Conservation (phyloP, 2,888 invertebrate genomes). For the Acrocera orbiculus region DNA sequence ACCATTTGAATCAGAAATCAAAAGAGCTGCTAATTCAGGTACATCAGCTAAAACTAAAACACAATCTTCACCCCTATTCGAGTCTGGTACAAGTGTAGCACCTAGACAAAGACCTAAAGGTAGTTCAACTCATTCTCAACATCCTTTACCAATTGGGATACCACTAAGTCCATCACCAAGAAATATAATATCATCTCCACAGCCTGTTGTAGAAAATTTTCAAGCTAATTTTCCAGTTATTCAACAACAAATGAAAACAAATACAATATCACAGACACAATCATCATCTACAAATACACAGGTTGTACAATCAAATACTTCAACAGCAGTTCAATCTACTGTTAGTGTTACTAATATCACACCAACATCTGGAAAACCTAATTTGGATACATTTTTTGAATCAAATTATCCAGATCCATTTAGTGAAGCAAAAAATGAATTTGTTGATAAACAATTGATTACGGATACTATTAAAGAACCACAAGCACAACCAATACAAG, state of each 20-base stretch:
- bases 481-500: slow-evolving; percentile 12
- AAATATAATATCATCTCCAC: slow-evolving; percentile 29
- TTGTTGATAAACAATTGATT: slow-evolving; percentile 10
- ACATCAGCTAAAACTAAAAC: slow-evolving; percentile 26
- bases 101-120: slow-evolving; percentile 70
- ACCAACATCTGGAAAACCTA: slow-evolving; percentile 12
- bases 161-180: slow-evolving; percentile 37
- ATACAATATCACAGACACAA: slow-evolving; percentile 11
- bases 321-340: slow-evolving; percentile 2
- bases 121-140: slow-evolving; percentile 27
- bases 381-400: slow-evolving; percentile 44
- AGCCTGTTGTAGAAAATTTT: slow-evolving; percentile 28
- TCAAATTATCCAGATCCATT: slow-evolving; percentile 54
- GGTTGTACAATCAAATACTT: neutral
- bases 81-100: slow-evolving; percentile 59
- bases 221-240: slow-evolving; percentile 29
- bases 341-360: slow-evolving; percentile 1
- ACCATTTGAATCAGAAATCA: slow-evolving; percentile 51
- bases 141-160: slow-evolving; percentile 34
- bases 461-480: slow-evolving; percentile 8
- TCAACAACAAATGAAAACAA: slow-evolving; percentile 5
- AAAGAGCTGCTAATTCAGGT: slow-evolving; percentile 30
- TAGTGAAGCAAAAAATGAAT: slow-evolving; percentile 40
- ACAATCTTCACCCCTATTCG: slow-evolving; percentile 35
- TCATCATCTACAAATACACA: neutral